Base-by-base conservation (phyloP, 2,797 vertebrate genomes). In the Catharus ustulatus region DNA sequence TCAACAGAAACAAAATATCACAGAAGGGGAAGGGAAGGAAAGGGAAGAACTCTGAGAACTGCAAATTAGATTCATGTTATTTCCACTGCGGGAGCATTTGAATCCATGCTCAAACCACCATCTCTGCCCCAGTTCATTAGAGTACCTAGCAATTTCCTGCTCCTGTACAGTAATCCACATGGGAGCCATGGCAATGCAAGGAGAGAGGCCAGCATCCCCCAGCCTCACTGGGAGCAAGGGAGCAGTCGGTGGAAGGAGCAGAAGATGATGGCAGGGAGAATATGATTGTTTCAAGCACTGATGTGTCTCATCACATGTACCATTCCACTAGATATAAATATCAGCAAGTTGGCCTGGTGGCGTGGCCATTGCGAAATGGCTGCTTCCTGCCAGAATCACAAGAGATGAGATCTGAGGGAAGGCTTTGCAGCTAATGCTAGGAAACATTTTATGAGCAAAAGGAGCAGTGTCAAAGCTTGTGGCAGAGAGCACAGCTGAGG, bases 1-100 rank as follows among this genome's bases (percentile, higher is more conserved):
- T 63, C 59, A 91, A 89, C 89, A 91, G 87, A 85, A 94, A 84
- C 32, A 95, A 93, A 93, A 85, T 69, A 93, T 1, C 52, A 36
- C 48, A 63, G 69, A 86, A 17, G 13, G 45, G 16, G 14, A 84
- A 68, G 19, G 89, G 69, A 89, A 85, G 72, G 64, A 83, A 95
- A 85, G 34, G 27, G 36, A 87, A 11, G 51, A 93, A 86, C 79
- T 66, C 55, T 63, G 79, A 77, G 73, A 92, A 93, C 0, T 74
- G 51, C 82, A 90, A 49, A 48, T 52, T 38, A 62, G 48, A 79
- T 63, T 88, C 12, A 24, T 46, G 38, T 40, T 94, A 67, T 61
- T 96, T 94, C 77, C 74, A 88, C 32, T 87, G 91, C n/a, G 75
- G 90, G 23, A 83, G 75, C 42, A 73, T 49, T 86, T 75, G 55